phyloP scores from a whole-genome alignment of 2,797 vertebrate genomes.

The Carapus acus region DNA sequence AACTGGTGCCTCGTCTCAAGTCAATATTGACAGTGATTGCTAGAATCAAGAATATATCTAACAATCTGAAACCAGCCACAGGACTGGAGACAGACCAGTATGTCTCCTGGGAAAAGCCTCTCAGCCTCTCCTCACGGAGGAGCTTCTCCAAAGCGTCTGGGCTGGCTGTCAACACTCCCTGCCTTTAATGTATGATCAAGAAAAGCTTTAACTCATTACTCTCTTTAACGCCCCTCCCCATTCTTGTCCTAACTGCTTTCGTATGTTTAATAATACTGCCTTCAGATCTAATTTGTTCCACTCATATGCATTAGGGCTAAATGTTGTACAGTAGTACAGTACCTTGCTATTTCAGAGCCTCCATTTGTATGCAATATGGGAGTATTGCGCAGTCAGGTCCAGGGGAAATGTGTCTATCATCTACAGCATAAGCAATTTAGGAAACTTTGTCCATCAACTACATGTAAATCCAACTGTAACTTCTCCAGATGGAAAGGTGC shows the following conservation, averaged over 20 bases:
- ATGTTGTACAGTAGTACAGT: slow-evolving; percentile 46
- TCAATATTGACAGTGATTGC: slow-evolving; percentile 7
- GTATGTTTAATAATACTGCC: slow-evolving; percentile 67
- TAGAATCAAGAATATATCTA: slow-evolving; percentile 30
- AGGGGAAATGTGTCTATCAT: too few species aligned
- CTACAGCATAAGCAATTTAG: too few species aligned
- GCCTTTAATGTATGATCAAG: slow-evolving; percentile 73
- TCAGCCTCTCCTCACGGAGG: too few species aligned
- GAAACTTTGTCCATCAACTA: too few species aligned
- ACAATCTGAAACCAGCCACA: slow-evolving; percentile 43
- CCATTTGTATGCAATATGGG: slow-evolving; percentile 13
- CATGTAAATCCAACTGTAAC: too few species aligned
- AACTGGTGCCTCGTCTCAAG: slow-evolving; percentile 4
- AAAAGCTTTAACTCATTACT: slow-evolving; percentile 70
- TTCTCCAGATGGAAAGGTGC: too few species aligned
- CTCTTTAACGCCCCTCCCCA: slow-evolving; percentile 58
- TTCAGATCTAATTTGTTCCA: slow-evolving; percentile 72
- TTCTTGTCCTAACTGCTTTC: slow-evolving; percentile 69
- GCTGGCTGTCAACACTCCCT: slow-evolving; percentile 65
- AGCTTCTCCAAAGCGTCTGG: slow-evolving; percentile 68
- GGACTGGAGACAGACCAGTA: slow-evolving; percentile 58
- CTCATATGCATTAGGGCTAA: slow-evolving; percentile 55
- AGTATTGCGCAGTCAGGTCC: not conserved
- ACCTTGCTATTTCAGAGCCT: slow-evolving; percentile 21
- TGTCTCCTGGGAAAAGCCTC: slow-evolving; percentile 57